Evolutionary conservation across 2,888 invertebrate species (phyloP), one percentile per base, ranked within the genome.

Genomic region (Eurois occulta): DNA sequence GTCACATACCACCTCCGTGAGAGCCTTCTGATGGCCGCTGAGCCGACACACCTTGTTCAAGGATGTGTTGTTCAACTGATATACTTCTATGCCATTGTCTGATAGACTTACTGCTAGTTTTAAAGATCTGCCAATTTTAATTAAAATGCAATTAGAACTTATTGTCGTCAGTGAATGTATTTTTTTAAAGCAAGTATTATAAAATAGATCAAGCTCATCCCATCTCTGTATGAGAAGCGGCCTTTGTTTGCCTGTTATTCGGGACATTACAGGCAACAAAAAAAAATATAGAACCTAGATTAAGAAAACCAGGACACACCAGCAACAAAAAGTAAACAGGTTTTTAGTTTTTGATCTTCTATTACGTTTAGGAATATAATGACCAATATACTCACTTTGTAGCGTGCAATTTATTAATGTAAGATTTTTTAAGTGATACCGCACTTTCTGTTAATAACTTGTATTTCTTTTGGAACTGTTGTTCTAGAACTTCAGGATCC

Each of bases 1-100:
- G 89, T 97, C 97, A 90, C 97, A 98, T 84, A 97, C 97, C 16
- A 97, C 94, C 72, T 97, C 97, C 0, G 97, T 95, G 13, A 97
- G 92, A 4, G 93, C 89, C 67, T 97, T 95, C 62, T 92, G 87
- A 88, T 97, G 97, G 1, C 97, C 95, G 76, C 95, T 91, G 70
- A 97, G 91, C 77, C 95, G 91, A 91, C 94, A 95, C 85, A 97
- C 86, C 60, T 91, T 91, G 0, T 83, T 85, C 7, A 96, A 80
- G 0, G 94, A 92, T 18, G 92, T 88, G 32, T 93, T 93, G 64
- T 89, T 92, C n/a, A 96, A 75, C 69, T 95, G 93, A 83, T 95
- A 95, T 10, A 96, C 93, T 81, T 96, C 95, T 91, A 96, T 94
- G 32, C 92, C 93, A 78, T 95, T 94, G 77, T 95, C 94, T 76